Conservation (phyloP, 2,113 vertebrate genomes). For the Mystacornis crossleyi region DNA sequence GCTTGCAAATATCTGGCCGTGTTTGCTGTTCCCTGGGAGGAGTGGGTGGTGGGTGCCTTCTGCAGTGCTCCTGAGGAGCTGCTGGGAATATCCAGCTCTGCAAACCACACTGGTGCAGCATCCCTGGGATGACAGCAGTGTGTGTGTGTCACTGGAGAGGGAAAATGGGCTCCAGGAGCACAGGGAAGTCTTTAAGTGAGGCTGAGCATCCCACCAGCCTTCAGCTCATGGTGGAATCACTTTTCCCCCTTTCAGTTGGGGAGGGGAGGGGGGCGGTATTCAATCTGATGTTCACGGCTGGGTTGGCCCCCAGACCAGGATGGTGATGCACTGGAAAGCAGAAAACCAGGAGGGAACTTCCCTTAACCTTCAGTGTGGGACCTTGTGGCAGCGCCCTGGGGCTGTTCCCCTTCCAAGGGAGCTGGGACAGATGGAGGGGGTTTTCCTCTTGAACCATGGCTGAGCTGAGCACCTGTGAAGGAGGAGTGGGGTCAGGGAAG, state of each 20-base stretch:
- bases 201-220: not conserved
- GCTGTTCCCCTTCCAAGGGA: not conserved
- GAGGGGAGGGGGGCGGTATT: no score
- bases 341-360: not conserved
- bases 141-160: not conserved
- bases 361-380: not conserved
- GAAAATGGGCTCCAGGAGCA: not conserved
- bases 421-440: rapidly evolving
- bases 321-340: not conserved
- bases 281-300: not conserved
- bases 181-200: not conserved
- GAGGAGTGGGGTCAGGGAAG: not conserved
- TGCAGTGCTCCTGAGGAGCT: not conserved
- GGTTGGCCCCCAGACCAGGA: not conserved
- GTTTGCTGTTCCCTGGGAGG: not conserved
- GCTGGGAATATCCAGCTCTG: not conserved
- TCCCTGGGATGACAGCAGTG: not conserved
- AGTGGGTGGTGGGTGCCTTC: conserved; percentile 5
- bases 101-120: not conserved
- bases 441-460: not conserved
- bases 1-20: not conserved
- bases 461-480: not conserved
- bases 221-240: not conserved
- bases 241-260: not conserved
- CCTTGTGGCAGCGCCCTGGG: not conserved